These are phyloP conservation scores for Hetaerina americana DNA, from an alignment of 1,140 invertebrate genomes.

Conservation along the genomic window DNA sequence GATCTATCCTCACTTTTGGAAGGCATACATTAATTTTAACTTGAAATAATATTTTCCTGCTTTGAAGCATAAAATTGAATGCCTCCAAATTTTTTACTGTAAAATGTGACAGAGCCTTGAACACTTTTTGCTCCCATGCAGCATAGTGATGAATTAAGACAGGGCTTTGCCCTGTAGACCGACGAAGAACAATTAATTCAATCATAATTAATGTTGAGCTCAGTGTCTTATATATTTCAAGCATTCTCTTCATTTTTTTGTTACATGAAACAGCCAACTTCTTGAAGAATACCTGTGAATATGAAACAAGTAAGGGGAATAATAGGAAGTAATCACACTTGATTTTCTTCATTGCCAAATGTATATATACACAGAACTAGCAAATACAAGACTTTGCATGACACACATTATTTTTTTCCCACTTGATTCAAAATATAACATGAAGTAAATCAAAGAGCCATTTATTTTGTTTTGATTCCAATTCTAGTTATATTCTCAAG, in stretches of 20 bases:
- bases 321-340: no score
- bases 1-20: conserved; percentile 58
- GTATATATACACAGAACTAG: no score
- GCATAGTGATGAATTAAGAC: conserved; percentile 54
- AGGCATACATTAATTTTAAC: conserved; percentile 56
- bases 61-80: conserved; percentile 48
- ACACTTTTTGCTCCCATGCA: conserved; percentile 56
- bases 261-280: conserved; percentile 50
- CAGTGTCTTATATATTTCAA: conserved; percentile 54
- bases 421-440: no score
- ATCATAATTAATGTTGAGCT: conserved; percentile 67
- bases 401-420: no score
- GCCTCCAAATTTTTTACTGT: conserved; percentile 53
- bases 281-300: conserved; percentile 46
- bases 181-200: conserved; percentile 57
- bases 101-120: conserved; percentile 31
- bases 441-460: no score
- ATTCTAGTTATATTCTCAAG: no score
- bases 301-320: no score
- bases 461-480: no score
- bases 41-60: conserved; percentile 53
- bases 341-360: no score
- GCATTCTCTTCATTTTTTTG: conserved; percentile 47
- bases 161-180: conserved; percentile 43
- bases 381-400: no score